Evolutionary conservation across 2,888 invertebrate species (phyloP).

Genomic region (Philhelius pedissequus): DNA sequence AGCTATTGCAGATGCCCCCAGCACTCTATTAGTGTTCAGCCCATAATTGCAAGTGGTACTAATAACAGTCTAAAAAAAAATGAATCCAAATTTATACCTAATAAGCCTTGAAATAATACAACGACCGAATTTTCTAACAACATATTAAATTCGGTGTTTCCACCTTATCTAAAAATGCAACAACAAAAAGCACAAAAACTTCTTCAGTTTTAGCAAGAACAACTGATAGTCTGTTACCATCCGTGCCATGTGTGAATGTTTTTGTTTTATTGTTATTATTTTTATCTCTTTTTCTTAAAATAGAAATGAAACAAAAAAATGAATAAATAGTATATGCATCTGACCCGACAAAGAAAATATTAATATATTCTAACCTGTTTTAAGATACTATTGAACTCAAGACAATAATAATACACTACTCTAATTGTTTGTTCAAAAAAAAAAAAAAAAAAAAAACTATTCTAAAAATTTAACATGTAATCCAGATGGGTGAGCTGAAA

Average conservation of each 20-base stretch:
- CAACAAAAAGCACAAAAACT: background rate
- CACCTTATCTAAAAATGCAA: background rate
- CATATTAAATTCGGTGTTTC: background rate
- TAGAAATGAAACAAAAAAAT: background rate
- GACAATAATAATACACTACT: background rate
- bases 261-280: background rate
- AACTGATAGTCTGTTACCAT: conserved; percentile 13
- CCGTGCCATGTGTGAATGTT: background rate
- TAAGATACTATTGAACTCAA: background rate
- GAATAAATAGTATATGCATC: too few species aligned
- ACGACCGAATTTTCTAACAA: background rate
- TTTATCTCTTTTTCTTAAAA: background rate
- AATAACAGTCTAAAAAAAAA: too few species aligned
- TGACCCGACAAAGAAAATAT: background rate
- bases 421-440: background rate
- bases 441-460: background rate
- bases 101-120: background rate
- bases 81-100: too few species aligned
- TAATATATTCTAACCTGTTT: background rate
- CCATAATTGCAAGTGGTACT: too few species aligned
- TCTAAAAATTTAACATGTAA: background rate
- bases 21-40: too few species aligned
- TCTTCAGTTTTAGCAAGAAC: background rate
- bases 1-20: too few species aligned
- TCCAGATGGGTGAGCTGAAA: conserved; percentile 4